Evolutionary conservation across 2,888 invertebrate species (phyloP).

Genomic region (Bhutanitis thaidina): DNA sequence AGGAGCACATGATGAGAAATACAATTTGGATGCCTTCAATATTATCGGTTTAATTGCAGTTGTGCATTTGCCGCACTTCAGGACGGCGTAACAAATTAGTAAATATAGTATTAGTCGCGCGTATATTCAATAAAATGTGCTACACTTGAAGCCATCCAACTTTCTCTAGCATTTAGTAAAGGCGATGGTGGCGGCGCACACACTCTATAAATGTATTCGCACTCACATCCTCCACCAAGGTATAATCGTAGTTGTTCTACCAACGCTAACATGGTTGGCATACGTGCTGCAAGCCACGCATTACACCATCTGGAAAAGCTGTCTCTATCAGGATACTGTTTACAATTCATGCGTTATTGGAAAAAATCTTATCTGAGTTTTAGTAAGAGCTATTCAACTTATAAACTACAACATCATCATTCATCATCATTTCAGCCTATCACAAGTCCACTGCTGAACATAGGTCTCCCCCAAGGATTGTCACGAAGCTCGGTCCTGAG

Average conservation of each 20-base stretch:
- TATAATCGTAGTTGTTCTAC: conserved; percentile 76
- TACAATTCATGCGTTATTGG: too few relatives aligned
- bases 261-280: conserved; percentile 77
- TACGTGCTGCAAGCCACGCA: conserved; percentile 64
- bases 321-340: conserved; percentile 27
- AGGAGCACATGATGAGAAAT: conserved; percentile 2
- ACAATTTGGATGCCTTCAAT: conserved; percentile 16
- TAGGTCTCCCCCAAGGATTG: too few relatives aligned
- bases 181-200: conserved; percentile 27
- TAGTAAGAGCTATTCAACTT: too few relatives aligned
- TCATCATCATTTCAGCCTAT: too few relatives aligned
- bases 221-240: conserved; percentile 78
- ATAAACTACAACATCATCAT: too few relatives aligned
- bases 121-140: neutral
- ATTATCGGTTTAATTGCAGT: too few relatives aligned
- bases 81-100: neutral
- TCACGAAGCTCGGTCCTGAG: too few relatives aligned
- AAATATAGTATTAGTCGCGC: neutral
- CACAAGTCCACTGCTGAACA: too few relatives aligned
- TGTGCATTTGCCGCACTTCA: too few relatives aligned
- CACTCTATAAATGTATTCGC: conserved; percentile 45
- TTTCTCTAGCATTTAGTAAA: conserved; percentile 8
- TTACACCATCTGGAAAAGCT: conserved; percentile 76
- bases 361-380: too few relatives aligned
- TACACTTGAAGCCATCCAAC: conserved; percentile 16